Evolutionary conservation across 2,888 invertebrate genomes (phyloP).

Genomic region (Lasiommata megera): DNA sequence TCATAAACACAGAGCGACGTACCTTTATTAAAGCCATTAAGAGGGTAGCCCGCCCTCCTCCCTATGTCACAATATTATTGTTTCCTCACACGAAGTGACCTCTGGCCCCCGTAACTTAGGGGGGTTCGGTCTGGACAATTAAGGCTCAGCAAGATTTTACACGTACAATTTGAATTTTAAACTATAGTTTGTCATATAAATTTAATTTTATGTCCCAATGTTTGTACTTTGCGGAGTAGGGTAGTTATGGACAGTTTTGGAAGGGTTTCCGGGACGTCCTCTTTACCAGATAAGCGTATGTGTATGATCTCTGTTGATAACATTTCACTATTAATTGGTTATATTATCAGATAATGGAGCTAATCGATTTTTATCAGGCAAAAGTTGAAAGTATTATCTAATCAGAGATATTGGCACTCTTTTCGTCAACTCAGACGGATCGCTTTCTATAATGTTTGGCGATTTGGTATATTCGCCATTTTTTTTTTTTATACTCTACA

Average conservation of each 20-base stretch:
- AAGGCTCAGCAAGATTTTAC: constrained; percentile 75
- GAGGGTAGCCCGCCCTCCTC: constrained; percentile 50
- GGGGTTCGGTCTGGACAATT: constrained; percentile 73
- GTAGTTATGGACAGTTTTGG: not conserved
- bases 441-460: too few species aligned
- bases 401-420: too few species aligned
- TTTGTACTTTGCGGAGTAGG: constrained; percentile 36
- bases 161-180: constrained; percentile 80
- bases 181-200: constrained; percentile 80
- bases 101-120: constrained; percentile 46
- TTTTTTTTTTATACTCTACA: too few species aligned
- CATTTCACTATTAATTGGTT: too few species aligned
- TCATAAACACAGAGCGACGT: constrained; percentile 73
- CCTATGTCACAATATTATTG: constrained; percentile 67
- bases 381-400: too few species aligned
- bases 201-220: constrained; percentile 68
- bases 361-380: too few species aligned
- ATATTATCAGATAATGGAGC: too few species aligned
- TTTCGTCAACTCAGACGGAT: too few species aligned
- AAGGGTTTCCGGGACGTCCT: not conserved
- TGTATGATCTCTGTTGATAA: too few species aligned
- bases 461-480: too few species aligned
- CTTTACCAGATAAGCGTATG: too few species aligned
- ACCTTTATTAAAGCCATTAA: constrained; percentile 80
- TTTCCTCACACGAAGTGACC: constrained; percentile 53